Evolutionary conservation across 1,140 invertebrate species (phyloP).

Genomic region (Sitophilus oryzae): DNA sequence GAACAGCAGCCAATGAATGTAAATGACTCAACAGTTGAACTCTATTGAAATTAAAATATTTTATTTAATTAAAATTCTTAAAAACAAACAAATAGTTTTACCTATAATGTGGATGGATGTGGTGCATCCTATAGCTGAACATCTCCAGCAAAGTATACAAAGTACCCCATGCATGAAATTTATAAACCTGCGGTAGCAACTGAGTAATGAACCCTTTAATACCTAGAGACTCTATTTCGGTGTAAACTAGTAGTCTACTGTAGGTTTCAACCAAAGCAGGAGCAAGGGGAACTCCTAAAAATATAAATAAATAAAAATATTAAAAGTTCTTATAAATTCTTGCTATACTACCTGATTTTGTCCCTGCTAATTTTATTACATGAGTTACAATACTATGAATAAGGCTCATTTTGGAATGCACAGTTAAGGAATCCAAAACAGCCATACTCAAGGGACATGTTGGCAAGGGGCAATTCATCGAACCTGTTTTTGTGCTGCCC

Average conservation of each 20-base stretch:
- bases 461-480: slow-evolving; percentile 49
- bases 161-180: slow-evolving; percentile 90
- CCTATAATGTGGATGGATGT: slow-evolving; percentile 89
- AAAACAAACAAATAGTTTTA: background rate
- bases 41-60: slow-evolving; percentile 37
- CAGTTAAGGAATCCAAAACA: slow-evolving; percentile 84
- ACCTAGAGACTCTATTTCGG: slow-evolving; percentile 93
- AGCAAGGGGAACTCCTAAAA: slow-evolving; percentile 56
- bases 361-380: slow-evolving; percentile 81
- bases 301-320: background rate
- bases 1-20: slow-evolving; percentile 79
- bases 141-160: slow-evolving; percentile 92
- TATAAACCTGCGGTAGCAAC: slow-evolving; percentile 82
- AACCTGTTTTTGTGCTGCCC: slow-evolving; percentile 60
- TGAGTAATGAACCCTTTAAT: slow-evolving; percentile 96
- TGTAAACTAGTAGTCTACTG: slow-evolving; percentile 86
- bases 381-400: slow-evolving; percentile 90
- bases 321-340: background rate
- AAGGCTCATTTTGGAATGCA: slow-evolving; percentile 96
- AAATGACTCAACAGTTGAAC: slow-evolving; percentile 86
- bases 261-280: slow-evolving; percentile 94
- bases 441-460: slow-evolving; percentile 87
- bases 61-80: background rate
- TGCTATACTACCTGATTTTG: slow-evolving; percentile 74
- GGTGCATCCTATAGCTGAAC: slow-evolving; percentile 93